These are phyloP conservation scores for Macrotis lagotis DNA, from an alignment of 2,113 vertebrate species.

Conservation along the genomic window DNA sequence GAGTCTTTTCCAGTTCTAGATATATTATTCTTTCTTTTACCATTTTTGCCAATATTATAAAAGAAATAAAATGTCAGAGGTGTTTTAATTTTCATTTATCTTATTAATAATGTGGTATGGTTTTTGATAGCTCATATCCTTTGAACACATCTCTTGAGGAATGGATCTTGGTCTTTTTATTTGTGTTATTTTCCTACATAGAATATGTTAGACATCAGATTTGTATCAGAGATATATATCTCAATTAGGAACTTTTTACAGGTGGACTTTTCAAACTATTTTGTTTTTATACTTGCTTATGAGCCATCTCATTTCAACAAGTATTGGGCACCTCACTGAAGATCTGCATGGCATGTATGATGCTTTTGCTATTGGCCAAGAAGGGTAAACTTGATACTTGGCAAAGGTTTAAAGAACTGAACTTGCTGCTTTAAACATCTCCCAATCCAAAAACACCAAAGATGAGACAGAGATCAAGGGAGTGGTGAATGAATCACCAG, in stretches of 20 bases:
- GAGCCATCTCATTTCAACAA: neutral
- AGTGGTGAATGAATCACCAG: neutral
- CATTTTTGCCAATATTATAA: neutral
- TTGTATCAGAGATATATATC: neutral
- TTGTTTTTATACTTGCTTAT: neutral
- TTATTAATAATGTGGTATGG: neutral
- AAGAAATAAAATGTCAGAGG: neutral
- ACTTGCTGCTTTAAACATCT: neutral
- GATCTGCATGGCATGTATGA: neutral
- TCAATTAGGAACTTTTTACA: neutral
- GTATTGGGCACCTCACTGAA: neutral
- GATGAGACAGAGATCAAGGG: neutral
- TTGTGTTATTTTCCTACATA: neutral
- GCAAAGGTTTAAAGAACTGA: neutral
- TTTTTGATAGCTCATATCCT: neutral
- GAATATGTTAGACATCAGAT: neutral
- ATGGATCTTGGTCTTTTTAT: neutral
- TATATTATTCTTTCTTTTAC: neutral
- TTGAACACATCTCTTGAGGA: neutral
- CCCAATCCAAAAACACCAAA: neutral
- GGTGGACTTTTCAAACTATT: neutral
- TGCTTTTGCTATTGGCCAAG: neutral
- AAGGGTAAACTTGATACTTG: neutral
- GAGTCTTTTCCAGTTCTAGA: neutral
- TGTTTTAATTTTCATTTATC: neutral